phyloP scores from a whole-genome alignment of 2,113 vertebrate genomes.

The Motacilla alba region DNA sequence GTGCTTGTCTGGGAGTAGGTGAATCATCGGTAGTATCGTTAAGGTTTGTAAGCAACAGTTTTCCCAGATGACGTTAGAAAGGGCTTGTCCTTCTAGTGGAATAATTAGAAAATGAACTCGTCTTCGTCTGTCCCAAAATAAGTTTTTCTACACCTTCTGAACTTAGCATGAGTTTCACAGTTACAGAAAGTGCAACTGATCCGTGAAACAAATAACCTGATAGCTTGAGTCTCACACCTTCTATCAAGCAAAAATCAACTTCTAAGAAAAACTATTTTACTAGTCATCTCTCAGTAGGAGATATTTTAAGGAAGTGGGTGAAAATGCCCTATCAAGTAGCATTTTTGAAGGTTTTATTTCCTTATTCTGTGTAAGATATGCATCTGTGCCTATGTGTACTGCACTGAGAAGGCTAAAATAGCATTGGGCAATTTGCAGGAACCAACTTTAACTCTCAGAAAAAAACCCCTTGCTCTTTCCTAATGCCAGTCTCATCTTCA shows the following conservation, averaged over 20 bases:
- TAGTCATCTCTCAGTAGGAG: neutral
- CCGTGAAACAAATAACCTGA: neutral
- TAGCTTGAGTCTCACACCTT: neutral
- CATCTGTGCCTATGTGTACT: neutral
- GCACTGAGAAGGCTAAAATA: neutral
- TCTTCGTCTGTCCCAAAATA: neutral
- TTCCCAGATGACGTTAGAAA: neutral
- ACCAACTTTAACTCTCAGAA: neutral
- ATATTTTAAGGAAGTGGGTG: neutral
- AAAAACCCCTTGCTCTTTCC: neutral
- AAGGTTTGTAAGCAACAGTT: neutral
- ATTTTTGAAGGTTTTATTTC: neutral
- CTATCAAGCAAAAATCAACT: neutral
- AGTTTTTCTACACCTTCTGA: neutral
- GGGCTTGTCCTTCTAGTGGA: neutral
- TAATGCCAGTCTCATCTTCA: neutral
- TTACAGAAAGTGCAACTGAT: neutral
- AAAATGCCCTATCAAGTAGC: neutral
- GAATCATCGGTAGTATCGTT: accelerated
- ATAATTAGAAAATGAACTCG: neutral
- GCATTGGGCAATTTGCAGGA: neutral
- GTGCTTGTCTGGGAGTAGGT: neutral
- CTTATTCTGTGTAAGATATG: neutral
- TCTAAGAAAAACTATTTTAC: neutral
- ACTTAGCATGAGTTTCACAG: neutral